Base-by-base conservation (phyloP, 2,888 invertebrate genomes). In the Apodemia duryi region DNA sequence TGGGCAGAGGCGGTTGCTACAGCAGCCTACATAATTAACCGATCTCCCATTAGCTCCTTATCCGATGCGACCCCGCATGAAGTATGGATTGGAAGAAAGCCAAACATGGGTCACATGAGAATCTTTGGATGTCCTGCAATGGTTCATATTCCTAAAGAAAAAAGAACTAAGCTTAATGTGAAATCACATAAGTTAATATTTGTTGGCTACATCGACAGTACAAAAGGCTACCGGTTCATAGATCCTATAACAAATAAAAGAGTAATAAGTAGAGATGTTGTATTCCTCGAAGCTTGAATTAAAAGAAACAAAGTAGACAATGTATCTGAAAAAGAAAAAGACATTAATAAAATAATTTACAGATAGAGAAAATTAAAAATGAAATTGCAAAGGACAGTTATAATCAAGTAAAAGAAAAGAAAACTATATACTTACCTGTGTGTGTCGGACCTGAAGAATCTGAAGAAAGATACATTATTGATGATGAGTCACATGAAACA, bases 1-100 rank as follows among this genome's bases (percentile, higher is more conserved):
- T 66, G 79, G 78, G 78, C 77, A 41, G 77, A 82, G 69, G 79
- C 77, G n/a, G 54, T 62, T 9, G 38, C 65, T 57, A 68, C 68
- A 38, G 68, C 65, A 1, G 66, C 68, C 10, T 68, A 66, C 38
- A 61, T 41, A 21, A 32, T 61, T 2, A 61, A 61, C 21, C n/a
- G 61, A 5, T 61, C 61, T 13, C 61, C 61, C 21, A 61, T 9
- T 9, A 3, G 21, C 41, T 2, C 61, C 10, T 41, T 61, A 61
- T 38, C 41, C 1, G 28, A 61, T 21, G 10, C 10, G 1, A 61
- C 41, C 5, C 41, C 61, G 3, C 21, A 43, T n/a, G 61, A 61
- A 61, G 21, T 61, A 10, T 61, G 61, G 61, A 61, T 35, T 6
- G 57, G 57, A 57, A 13, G 11, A 13, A 57, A 57, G n/a, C 32